phyloP scores from a whole-genome alignment of 1,140 invertebrate species.

The Acromyrmex heyeri region DNA sequence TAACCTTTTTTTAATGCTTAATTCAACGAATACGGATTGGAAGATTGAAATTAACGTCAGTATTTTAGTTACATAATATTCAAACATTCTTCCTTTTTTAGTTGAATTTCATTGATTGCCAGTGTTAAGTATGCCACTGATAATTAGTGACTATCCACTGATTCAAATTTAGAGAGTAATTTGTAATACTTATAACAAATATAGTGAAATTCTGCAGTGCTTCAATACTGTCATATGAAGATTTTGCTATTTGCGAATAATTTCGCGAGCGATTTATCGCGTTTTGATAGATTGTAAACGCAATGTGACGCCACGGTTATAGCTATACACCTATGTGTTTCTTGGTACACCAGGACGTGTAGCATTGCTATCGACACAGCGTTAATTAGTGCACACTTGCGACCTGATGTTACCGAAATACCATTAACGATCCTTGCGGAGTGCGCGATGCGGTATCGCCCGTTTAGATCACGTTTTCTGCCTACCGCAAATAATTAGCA shows the following conservation, averaged over 20 bases:
- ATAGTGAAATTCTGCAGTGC: neutral
- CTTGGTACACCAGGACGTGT: conserved; percentile 42
- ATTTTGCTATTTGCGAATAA: conserved; percentile 29
- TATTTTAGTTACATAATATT: too few species aligned
- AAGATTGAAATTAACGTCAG: too few species aligned
- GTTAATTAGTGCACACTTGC: conserved; percentile 68
- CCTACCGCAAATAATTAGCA: conserved; percentile 54
- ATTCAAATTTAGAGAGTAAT: too few species aligned
- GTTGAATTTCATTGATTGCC: too few species aligned
- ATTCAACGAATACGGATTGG: too few species aligned
- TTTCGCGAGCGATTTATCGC: conserved; percentile 47
- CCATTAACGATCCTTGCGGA: conserved; percentile 49
- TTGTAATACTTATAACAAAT: neutral
- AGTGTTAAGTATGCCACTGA: too few species aligned
- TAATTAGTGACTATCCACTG: too few species aligned
- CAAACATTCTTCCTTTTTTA: too few species aligned
- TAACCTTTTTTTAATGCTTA: too few species aligned
- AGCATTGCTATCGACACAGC: conserved; percentile 65
- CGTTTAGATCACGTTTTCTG: conserved; percentile 61
- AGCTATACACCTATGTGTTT: conserved; percentile 32
- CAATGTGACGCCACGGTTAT: conserved; percentile 50
- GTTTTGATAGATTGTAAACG: conserved; percentile 61
- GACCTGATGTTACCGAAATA: conserved; percentile 63
- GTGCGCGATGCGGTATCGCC: conserved; percentile 32
- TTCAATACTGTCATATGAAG: neutral